A percentile compares a stretch with the other conserved stretches of the same genome.
Evolutionary conservation across 2,113 vertebrate species (phyloP).

Genomic region (Malurus melanocephalus): DNA sequence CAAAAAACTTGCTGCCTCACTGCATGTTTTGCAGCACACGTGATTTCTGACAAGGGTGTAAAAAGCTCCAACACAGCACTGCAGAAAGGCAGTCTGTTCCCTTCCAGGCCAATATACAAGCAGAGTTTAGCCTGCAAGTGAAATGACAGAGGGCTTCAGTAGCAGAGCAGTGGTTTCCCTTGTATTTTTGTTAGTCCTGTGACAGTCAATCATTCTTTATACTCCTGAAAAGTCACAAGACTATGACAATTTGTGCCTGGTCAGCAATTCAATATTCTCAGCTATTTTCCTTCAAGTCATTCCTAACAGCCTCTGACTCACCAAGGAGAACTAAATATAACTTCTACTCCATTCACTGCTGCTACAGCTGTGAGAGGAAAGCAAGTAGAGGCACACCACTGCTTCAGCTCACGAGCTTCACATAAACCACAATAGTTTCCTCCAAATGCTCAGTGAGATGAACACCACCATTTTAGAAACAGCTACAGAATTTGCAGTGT

Average conservation of each 20-base stretch:
- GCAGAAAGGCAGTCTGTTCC: not conserved
- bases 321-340: not conserved
- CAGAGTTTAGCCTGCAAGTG: not conserved
- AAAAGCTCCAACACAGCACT: not conserved
- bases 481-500: not conserved
- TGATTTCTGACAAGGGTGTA: not conserved
- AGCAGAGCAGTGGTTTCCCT: not conserved
- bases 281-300: not conserved
- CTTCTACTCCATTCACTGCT: not conserved
- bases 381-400: not conserved
- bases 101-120: not conserved
- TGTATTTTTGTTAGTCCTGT: not conserved
- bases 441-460: not conserved
- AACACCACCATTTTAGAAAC: not conserved
- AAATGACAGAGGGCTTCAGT: not conserved
- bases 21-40: rapidly evolving
- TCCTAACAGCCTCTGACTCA: not conserved
- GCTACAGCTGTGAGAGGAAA: not conserved
- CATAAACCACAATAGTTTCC: not conserved
- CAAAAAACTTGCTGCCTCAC: not conserved
- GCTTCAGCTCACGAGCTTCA: not conserved
- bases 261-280: not conserved
- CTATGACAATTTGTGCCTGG: not conserved
- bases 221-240: not conserved
- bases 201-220: not conserved